Conservation (phyloP, 2,888 invertebrate genomes). For the Zhuqinia jingwanae region DNA sequence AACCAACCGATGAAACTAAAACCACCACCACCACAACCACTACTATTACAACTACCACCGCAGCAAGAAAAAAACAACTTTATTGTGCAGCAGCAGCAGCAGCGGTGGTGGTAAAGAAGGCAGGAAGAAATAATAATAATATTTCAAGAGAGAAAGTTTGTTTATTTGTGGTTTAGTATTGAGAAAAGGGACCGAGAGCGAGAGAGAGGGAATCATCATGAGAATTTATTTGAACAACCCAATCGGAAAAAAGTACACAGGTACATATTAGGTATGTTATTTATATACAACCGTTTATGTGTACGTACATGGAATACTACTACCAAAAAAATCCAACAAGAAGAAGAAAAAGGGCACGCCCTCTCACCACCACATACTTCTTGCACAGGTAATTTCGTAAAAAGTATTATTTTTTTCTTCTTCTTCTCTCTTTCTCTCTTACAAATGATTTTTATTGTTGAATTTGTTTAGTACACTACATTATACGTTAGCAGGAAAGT, state of each 20-base stretch:
- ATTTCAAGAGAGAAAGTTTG: slow-evolving; percentile 42
- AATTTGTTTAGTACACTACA: background rate
- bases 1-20: slow-evolving; percentile 13
- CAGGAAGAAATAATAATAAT: slow-evolving; percentile 20
- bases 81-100: background rate
- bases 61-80: too few species aligned
- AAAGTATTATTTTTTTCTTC: too few species aligned
- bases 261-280: too few species aligned
- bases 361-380: slow-evolving; percentile 30
- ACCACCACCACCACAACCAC: too few species aligned
- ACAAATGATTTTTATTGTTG: slow-evolving; percentile 28
- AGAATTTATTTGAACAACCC: slow-evolving; percentile 14
- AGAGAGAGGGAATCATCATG: too few species aligned
- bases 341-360: slow-evolving; percentile 12
- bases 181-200: slow-evolving; percentile 15
- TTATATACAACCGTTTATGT: background rate
- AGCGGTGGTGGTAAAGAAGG: too few species aligned
- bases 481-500: background rate
- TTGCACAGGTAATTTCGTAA: slow-evolving; percentile 46
- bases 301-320: background rate
- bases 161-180: slow-evolving; percentile 40
- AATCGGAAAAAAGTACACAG: slow-evolving; percentile 14
- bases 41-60: too few species aligned
- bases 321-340: too few species aligned
- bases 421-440: background rate